Base-by-base conservation (phyloP, 2,113 vertebrate genomes). In the Xiphophorus maculatus region DNA sequence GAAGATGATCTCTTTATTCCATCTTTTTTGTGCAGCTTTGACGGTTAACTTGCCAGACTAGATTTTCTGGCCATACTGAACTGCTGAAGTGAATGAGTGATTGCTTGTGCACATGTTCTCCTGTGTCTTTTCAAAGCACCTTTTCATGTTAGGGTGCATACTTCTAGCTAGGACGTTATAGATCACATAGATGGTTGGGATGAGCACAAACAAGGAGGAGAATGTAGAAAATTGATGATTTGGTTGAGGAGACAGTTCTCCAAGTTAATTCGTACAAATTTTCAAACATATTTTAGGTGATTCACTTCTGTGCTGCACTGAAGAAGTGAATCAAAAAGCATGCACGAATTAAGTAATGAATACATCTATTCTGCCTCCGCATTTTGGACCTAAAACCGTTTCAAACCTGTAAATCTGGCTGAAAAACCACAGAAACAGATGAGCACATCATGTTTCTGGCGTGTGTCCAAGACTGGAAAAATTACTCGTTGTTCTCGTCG, bases 41-140 rank as follows among this genome's bases (percentile, higher is more conserved):
- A 65, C 89, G 19, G 91, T 93, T 93, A 84, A 90, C 90, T 87
- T 54, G 87, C 80, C 73, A 11, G 32, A 90, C 92, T 81, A 72
- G 92, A 87, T 86, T 88, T 87, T 90, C 88, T 78, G 0, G 25
- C 51, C 73, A 33, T 28, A 22, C 6, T 51, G 1, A 72, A 40
- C 58, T 11, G 40, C 60, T 63, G 60, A 44, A 30, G 22, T 35
- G 68, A 4, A 0, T n/a, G 32, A 30, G 33, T 28, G 40, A 25
- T 66, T 29, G 14, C 9, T 60, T 66, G 22, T 61, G 3, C 3
- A 61, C 69, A 29, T 19, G 17, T 69, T 2, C 14, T 11, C 30
- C 51, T 63, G 35, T 48, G 62, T 29, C 67, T 13, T 63, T 28
- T 44, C 27, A 29, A 33, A 11, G 35, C 25, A 27, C 51, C 51